Conservation (phyloP, 2,888 invertebrate genomes). For the Campoplex nolae region DNA sequence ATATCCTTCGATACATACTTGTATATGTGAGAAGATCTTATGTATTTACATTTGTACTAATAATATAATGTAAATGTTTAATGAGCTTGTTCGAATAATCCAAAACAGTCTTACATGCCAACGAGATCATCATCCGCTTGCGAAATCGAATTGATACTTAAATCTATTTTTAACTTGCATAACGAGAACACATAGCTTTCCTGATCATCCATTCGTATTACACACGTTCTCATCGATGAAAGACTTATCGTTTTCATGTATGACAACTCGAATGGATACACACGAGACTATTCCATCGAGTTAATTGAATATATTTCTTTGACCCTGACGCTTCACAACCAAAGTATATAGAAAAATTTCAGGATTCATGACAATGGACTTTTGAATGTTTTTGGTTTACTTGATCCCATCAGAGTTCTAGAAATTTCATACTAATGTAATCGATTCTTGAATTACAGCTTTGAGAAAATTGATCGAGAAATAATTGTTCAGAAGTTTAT, state of each 20-base stretch:
- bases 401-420: no score
- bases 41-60: background rate
- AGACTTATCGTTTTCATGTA: constrained; percentile 47
- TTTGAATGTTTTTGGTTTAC: no score
- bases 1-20: background rate
- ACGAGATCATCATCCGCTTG: constrained; percentile 32
- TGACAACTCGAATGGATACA: constrained; percentile 16
- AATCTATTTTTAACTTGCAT: constrained; percentile 44
- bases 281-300: background rate
- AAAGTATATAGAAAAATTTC: no score
- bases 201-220: constrained; percentile 36
- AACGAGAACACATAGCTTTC: constrained; percentile 26
- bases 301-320: no score
- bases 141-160: constrained; percentile 30
- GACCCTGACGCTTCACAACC: no score
- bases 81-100: background rate
- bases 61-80: background rate
- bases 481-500: background rate
- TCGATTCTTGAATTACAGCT: no score
- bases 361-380: no score
- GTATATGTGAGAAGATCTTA: background rate
- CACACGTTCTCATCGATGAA: constrained; percentile 7
- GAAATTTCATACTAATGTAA: no score
- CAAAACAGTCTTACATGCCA: background rate
- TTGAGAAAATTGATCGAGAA: background rate